These are phyloP conservation scores for Arion vulgaris DNA, from an alignment of 1,140 invertebrate genomes.

Conservation along the genomic window DNA sequence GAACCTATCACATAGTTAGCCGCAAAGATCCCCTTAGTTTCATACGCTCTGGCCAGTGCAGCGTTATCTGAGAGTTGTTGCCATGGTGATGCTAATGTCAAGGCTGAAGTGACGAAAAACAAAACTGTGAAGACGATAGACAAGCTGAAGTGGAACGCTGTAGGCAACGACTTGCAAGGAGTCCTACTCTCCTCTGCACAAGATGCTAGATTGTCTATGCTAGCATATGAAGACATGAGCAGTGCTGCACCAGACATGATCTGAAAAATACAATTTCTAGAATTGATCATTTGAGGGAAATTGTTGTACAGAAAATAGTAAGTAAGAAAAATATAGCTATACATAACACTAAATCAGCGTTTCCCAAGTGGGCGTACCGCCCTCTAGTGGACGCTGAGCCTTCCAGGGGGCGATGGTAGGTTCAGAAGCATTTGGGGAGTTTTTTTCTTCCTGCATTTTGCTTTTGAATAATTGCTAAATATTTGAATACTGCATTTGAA, in stretches of 20 bases:
- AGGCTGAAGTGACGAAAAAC: constrained; percentile 59
- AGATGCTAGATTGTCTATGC: constrained; percentile 80
- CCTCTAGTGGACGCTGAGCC: too few species aligned
- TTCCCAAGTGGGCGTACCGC: too few species aligned
- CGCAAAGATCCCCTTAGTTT: constrained; percentile 57
- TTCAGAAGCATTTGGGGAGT: too few species aligned
- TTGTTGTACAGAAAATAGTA: too few species aligned
- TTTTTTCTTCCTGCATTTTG: too few species aligned
- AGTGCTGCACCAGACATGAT: constrained; percentile 62
- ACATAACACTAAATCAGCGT: too few species aligned
- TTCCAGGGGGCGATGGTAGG: too few species aligned
- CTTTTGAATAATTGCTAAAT: too few species aligned
- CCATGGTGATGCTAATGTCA: constrained; percentile 67
- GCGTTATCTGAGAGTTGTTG: constrained; percentile 52
- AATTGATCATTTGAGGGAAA: too few species aligned
- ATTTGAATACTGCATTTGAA: too few species aligned
- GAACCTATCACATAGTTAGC: constrained; percentile 64
- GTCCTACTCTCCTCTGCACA: constrained; percentile 78
- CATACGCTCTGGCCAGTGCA: constrained; percentile 54
- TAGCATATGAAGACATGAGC: constrained; percentile 63
- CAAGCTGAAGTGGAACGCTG: constrained; percentile 60
- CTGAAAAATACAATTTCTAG: too few species aligned
- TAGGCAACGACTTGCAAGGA: constrained; percentile 59
- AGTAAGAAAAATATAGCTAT: too few species aligned
- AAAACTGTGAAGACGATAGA: constrained; percentile 58